These are phyloP conservation scores for Oryzias sinensis DNA, from an alignment of 2,797 vertebrate species.

Conservation along the genomic window DNA sequence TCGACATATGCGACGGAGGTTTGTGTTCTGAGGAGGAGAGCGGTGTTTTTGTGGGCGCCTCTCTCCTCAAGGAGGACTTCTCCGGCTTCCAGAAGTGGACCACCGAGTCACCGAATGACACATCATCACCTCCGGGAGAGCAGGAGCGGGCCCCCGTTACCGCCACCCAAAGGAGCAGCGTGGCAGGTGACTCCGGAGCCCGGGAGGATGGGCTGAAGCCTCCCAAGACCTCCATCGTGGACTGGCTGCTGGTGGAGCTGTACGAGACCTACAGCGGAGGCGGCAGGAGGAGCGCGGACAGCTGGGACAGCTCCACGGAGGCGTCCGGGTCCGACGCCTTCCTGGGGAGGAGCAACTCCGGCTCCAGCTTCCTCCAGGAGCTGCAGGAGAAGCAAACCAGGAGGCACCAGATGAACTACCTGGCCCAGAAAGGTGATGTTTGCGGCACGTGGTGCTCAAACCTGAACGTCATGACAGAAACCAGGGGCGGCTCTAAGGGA, in stretches of 20 bases:
- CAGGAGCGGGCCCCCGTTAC: conserved; percentile 12
- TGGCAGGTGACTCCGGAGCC: conserved; percentile 20
- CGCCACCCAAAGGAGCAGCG: conserved; percentile 5
- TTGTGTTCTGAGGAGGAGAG: conserved; percentile 61
- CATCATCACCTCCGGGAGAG: conserved; percentile 42
- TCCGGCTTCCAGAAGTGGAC: conserved; percentile 66
- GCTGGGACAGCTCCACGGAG: conserved; percentile 90
- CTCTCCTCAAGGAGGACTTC: conserved; percentile 36
- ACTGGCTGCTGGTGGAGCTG: conserved; percentile 89
- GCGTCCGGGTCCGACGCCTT: conserved; percentile 85
- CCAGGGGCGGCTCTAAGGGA: too few relatives aligned
- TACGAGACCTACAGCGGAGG: conserved; percentile 83
- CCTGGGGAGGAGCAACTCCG: conserved; percentile 77
- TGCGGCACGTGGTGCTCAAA: neutral
- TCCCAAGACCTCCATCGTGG: conserved; percentile 85
- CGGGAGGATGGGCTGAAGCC: conserved; percentile 3
- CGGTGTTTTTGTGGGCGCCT: conserved; percentile 52
- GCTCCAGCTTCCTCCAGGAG: conserved; percentile 84
- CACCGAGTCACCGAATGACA: conserved; percentile 35
- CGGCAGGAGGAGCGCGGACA: conserved; percentile 72
- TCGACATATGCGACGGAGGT: conserved; percentile 71
- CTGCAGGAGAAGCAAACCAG: conserved; percentile 84
- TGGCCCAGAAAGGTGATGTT: conserved; percentile 85
- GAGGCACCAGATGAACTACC: conserved; percentile 83
- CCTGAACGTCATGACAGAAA: too few relatives aligned